A percentile compares a stretch with the other conserved stretches of the same genome.
Conservation (phyloP, 2,113 vertebrate species). For the Paradisaea rubra region DNA sequence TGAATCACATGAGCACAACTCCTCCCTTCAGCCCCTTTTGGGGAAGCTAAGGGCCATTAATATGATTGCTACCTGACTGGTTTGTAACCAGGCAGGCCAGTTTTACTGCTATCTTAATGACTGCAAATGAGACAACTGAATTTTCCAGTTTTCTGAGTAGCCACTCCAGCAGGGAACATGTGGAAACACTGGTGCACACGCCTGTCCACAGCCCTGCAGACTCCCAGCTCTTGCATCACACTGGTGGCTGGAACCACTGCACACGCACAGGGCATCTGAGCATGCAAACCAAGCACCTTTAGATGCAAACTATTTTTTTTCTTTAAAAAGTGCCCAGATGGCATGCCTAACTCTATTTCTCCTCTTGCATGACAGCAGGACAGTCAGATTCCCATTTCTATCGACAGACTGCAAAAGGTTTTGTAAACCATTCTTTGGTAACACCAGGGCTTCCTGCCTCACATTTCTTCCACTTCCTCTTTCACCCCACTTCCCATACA, state of each 20-base stretch:
- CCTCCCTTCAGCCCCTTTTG: not conserved
- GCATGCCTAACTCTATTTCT: not conserved
- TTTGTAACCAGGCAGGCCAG: constrained; percentile 31
- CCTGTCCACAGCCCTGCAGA: not conserved
- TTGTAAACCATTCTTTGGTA: not conserved
- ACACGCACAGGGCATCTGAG: not conserved
- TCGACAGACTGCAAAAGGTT: not conserved
- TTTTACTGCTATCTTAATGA: constrained; percentile 4
- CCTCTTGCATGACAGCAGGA: not conserved
- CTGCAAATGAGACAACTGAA: not conserved
- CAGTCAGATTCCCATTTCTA: not conserved
- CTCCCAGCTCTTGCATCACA: not conserved
- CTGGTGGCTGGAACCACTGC: not conserved
- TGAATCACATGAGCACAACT: not conserved
- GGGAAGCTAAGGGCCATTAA: not conserved
- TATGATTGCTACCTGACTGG: not conserved
- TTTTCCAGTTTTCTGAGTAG: constrained; percentile 28
- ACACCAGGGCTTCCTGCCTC: not conserved
- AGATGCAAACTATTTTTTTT: not conserved
- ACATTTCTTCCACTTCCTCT: not conserved
- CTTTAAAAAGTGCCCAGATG: not conserved
- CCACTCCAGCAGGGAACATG: not conserved
- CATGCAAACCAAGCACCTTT: not conserved
- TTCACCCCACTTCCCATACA: not conserved
- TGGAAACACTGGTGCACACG: rapidly evolving